Evolutionary conservation across 2,797 vertebrate genomes (phyloP).

Genomic region (Zenarchopterus dispar): DNA sequence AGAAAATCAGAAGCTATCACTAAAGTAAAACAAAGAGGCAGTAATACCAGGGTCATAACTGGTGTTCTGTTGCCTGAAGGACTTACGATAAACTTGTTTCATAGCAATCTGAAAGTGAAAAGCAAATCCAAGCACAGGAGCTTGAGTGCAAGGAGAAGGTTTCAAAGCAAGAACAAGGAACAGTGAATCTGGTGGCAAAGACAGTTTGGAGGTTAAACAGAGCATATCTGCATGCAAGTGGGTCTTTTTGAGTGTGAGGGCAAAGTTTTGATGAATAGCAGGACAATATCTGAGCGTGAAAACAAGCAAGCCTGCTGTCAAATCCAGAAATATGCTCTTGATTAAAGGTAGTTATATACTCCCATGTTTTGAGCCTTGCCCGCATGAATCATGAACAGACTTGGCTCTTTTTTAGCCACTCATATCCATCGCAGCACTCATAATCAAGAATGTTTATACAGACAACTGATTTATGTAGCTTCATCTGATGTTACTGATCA

Average conservation of each 20-base stretch:
- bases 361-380: conserved; percentile 36
- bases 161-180: background rate
- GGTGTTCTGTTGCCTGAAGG: background rate
- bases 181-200: background rate
- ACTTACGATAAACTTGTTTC: background rate
- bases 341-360: background rate
- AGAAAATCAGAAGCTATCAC: no score
- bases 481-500: conserved; percentile 73
- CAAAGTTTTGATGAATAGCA: background rate
- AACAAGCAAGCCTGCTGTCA: background rate
- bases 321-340: background rate
- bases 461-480: conserved; percentile 65
- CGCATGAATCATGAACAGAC: conserved; percentile 44
- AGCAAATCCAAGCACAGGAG: background rate
- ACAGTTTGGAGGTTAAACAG: background rate
- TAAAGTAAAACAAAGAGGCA: no score
- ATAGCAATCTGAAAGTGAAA: background rate
- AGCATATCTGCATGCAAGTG: background rate
- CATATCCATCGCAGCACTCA: conserved; percentile 44
- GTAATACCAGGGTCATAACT: no score
- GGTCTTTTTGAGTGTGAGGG: background rate
- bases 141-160: background rate
- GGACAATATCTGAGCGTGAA: background rate
- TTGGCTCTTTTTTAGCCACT: conserved; percentile 44
- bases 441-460: conserved; percentile 79